phyloP scores from a whole-genome alignment of 2,888 invertebrate species.

The Drosophila gaucha region DNA sequence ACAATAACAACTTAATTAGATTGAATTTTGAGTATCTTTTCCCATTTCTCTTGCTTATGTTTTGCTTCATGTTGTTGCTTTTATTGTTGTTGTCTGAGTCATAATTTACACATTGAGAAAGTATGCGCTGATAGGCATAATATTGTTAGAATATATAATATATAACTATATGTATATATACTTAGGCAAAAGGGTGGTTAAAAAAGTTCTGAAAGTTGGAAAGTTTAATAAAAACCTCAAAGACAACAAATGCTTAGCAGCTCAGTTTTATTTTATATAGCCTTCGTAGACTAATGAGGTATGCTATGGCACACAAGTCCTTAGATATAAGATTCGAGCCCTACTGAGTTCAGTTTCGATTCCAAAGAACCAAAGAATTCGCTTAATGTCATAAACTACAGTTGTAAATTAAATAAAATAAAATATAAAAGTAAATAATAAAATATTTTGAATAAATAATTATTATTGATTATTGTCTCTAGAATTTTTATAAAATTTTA shows the following conservation, averaged over 20 bases:
- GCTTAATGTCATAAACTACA: no score
- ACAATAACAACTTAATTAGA: slow-evolving; percentile 79
- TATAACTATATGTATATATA: background rate
- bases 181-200: slow-evolving; percentile 13
- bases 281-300: no score
- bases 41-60: slow-evolving; percentile 20
- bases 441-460: no score
- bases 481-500: no score
- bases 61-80: background rate
- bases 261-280: no score
- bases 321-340: no score
- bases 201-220: background rate
- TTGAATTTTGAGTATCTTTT: slow-evolving; percentile 53
- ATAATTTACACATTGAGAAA: slow-evolving; percentile 65
- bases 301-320: no score
- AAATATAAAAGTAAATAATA: no score
- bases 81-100: slow-evolving; percentile 21
- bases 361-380: no score
- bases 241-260: background rate
- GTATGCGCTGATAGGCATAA: slow-evolving; percentile 26
- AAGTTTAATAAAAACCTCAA: background rate
- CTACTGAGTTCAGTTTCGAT: no score
- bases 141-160: slow-evolving; percentile 8
- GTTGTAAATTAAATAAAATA: no score
- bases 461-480: no score